Conservation (phyloP, 35 echinoderm and acorn worm genomes). For the Strongylocentrotus purpuratus region DNA sequence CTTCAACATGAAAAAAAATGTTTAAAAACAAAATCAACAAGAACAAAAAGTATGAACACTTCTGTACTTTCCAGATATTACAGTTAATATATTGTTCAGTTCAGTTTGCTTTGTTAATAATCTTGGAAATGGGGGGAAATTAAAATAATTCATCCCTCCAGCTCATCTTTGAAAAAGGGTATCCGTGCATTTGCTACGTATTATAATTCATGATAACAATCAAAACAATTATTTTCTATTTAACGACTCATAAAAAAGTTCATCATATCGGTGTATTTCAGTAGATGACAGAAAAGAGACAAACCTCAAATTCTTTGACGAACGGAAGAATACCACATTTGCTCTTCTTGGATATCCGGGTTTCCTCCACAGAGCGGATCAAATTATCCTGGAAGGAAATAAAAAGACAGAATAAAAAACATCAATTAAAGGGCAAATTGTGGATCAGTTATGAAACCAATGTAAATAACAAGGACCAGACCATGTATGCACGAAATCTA, state of each 20-base stretch:
- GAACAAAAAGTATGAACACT: too few species aligned
- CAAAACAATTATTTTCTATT: neutral
- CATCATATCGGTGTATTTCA: neutral
- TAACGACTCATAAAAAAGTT: neutral
- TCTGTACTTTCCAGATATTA: too few species aligned
- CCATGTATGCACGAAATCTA: neutral
- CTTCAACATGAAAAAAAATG: too few species aligned
- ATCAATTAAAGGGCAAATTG: neutral
- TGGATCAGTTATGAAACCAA: neutral
- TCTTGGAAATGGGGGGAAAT: too few species aligned
- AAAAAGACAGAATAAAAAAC: neutral
- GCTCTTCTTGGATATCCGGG: constrained; percentile 88
- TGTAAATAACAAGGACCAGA: neutral
- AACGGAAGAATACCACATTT: constrained; percentile 95
- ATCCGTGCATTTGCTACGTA: too few species aligned
- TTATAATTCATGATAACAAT: too few species aligned
- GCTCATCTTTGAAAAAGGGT: too few species aligned
- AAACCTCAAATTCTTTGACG: constrained; percentile 97
- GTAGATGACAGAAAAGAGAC: neutral
- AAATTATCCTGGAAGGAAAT: constrained; percentile 65
- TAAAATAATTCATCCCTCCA: too few species aligned
- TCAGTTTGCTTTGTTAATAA: too few species aligned
- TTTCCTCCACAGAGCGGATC: constrained; percentile 82
- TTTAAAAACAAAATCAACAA: too few species aligned
- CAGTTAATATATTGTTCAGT: too few species aligned